Evolutionary conservation across 30 jellyfish, hydroid and myxozoan genomes (phyloP).

Genomic region (Aurelia sp.): DNA sequence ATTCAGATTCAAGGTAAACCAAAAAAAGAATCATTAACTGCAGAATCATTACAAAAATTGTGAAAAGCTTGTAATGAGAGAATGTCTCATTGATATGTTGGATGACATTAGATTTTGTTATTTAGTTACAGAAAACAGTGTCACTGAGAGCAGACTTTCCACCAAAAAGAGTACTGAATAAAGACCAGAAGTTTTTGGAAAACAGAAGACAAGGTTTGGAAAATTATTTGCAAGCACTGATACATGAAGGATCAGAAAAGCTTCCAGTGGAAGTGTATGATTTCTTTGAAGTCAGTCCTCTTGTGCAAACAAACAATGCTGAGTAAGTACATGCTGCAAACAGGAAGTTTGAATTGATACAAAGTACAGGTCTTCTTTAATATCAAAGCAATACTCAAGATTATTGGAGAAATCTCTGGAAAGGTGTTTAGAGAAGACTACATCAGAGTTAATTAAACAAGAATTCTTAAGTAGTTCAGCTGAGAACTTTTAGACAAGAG

Average conservation of each 20-base stretch:
- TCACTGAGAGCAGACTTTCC: slow-evolving; percentile 72
- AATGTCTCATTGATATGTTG: no score
- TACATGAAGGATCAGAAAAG: slow-evolving; percentile 71
- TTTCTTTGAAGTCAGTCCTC: slow-evolving; percentile 60
- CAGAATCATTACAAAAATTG: no score
- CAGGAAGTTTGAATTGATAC: background rate
- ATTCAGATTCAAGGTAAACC: no score
- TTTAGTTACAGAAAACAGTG: slow-evolving; percentile 63
- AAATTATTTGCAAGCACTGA: slow-evolving; percentile 67
- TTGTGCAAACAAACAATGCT: slow-evolving; percentile 8
- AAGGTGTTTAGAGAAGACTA: no score
- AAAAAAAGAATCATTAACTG: no score
- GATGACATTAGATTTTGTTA: background rate
- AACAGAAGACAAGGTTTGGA: slow-evolving; percentile 74
- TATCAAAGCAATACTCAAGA: no score
- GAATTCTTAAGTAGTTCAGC: no score
- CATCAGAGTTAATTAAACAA: no score
- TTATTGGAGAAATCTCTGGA: no score
- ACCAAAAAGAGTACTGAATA: slow-evolving; percentile 27
- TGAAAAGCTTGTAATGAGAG: no score
- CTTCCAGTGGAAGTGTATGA: slow-evolving; percentile 64
- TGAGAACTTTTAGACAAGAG: no score
- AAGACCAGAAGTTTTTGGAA: slow-evolving; percentile 62
- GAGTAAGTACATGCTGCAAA: slow-evolving; percentile 11
- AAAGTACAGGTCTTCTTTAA: no score